Conservation (phyloP, 1,140 invertebrate species). For the Drosophila murphyi region DNA sequence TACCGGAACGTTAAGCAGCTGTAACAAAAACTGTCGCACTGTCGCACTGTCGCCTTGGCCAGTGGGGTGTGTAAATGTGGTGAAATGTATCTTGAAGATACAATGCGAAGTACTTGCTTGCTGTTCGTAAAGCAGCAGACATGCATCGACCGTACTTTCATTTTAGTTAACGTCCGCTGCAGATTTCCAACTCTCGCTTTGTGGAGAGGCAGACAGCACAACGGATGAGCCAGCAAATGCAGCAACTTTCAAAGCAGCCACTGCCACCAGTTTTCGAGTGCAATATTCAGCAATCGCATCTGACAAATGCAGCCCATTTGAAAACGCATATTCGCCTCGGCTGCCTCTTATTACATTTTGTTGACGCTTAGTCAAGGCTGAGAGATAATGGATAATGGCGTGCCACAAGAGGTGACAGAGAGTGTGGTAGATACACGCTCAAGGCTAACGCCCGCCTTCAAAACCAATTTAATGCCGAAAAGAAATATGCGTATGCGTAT, state of each 20-base stretch:
- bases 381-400: neutral
- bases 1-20: conserved; percentile 37
- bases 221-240: conserved; percentile 24
- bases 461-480: conserved; percentile 25
- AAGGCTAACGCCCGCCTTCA: neutral
- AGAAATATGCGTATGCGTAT: conserved; percentile 32
- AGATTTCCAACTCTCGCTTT: conserved; percentile 55
- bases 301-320: conserved; percentile 50
- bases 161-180: conserved; percentile 49
- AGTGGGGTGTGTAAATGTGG: conserved; percentile 62
- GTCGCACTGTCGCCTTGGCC: conserved; percentile 28
- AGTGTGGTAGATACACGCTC: neutral
- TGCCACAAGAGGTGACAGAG: neutral
- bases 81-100: conserved; percentile 60
- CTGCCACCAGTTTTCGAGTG: conserved; percentile 35
- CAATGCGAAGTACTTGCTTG: conserved; percentile 20
- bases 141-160: conserved; percentile 62
- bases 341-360: conserved; percentile 12
- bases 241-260: conserved; percentile 62
- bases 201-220: conserved; percentile 20
- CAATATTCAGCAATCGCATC: conserved; percentile 37
- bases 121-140: neutral
- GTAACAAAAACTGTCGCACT: conserved; percentile 19
- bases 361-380: conserved; percentile 1
- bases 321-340: conserved; percentile 29